Evolutionary conservation across 1,140 invertebrate species (phyloP).

Genomic region (Monomorium pharaonis): DNA sequence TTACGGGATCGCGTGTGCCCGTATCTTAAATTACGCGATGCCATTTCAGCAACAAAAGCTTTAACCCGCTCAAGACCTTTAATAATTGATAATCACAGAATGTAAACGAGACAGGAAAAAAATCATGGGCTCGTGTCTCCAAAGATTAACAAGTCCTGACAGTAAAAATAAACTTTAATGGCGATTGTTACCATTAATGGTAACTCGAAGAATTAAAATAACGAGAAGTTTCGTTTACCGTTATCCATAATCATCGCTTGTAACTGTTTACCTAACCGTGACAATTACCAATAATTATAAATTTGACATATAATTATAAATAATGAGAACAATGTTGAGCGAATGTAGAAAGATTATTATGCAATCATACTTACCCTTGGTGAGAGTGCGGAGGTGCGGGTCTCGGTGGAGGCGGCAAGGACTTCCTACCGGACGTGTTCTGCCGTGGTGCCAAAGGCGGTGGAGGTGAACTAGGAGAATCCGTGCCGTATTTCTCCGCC

Average conservation of each 20-base stretch:
- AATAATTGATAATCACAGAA: conserved; percentile 58
- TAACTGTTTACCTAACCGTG: neutral
- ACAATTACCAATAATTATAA: neutral
- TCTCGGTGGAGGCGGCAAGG: conserved; percentile 81
- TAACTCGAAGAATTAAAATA: conserved; percentile 15
- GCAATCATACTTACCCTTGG: conserved; percentile 74
- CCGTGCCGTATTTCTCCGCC: conserved; percentile 67
- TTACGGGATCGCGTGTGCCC: conserved; percentile 65
- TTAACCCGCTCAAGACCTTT: conserved; percentile 40
- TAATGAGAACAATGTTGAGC: neutral
- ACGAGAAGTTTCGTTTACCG: conserved; percentile 7
- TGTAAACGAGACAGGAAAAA: neutral
- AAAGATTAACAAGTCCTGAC: neutral
- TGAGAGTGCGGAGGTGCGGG: conserved; percentile 80
- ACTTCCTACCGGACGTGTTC: conserved; percentile 78
- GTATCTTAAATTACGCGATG: conserved; percentile 43
- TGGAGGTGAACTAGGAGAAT: conserved; percentile 75
- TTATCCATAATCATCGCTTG: neutral
- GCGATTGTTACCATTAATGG: conserved; percentile 9
- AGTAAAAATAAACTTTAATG: neutral
- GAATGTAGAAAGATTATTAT: neutral
- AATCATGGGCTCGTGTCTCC: neutral
- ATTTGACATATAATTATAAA: neutral
- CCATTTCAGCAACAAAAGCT: conserved; percentile 38
- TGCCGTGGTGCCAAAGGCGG: conserved; percentile 82